Base-by-base conservation (phyloP, 2,797 vertebrate genomes). In the Euphonia xanthogaster region DNA sequence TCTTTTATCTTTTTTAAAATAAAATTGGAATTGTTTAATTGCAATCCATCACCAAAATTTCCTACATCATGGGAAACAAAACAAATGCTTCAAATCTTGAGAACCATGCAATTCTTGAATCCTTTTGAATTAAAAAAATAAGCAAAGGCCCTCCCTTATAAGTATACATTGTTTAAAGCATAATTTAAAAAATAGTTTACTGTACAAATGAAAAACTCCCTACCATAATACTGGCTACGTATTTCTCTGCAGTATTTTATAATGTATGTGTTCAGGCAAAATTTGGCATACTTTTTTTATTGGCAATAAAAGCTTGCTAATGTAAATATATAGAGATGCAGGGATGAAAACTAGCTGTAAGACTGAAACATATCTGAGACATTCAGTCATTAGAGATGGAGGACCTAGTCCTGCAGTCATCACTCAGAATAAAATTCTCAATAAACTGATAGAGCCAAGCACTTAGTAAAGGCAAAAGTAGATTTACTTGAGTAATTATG, bases 221-320 rank as follows among this genome's bases (percentile, higher is more conserved):
- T 66, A 31, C 68, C 53, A 40, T 63, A 45, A 33, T 39, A 71
- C 6, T 48, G 50, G 30, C 14, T 22, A 31, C 0, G 2, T 19
- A 50, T 93, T 94, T 96, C 37, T 94, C 40, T 77, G 27, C 11
- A 84, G 11, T 37, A 72, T 83, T 94, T 89, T 30, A 76, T 57
- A 40, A 50, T 84, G 95, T 20, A 35, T 42, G 23, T 18, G 8
- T 81, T 91, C 62, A 51, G 76, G 45, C 25, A 48, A 91, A 92
- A 71, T 73, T 76, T 86, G 31, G 4, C 51, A 47, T 60, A 16
- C 24, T 55, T 60, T 93, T 37, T 77, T 73, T 33, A 63, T 20
- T 87, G 65, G 85, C 11, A 94, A 91, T 24, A 55, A 76, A 86
- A 76, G 2, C 9, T 79, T 88, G 10, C 19, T 75, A 86, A 57